phyloP scores from a whole-genome alignment of 2,797 vertebrate species.

The Poliocrania exsul region DNA sequence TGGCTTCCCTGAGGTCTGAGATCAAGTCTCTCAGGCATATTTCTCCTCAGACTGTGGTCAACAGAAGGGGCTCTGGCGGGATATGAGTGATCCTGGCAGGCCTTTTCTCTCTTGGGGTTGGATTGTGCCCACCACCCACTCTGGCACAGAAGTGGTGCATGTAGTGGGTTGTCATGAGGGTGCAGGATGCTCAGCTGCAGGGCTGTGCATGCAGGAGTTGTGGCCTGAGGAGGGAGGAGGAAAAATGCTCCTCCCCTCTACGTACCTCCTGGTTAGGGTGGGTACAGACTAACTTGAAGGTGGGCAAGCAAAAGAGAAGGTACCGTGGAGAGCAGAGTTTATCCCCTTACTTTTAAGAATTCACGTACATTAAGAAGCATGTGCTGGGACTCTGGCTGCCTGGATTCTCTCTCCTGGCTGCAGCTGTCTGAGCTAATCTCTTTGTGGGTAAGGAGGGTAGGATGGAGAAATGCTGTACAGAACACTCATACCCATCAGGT shows the following conservation, averaged over 20 bases:
- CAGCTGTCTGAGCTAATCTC: not conserved
- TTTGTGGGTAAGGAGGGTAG: too few species aligned
- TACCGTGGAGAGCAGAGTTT: not conserved
- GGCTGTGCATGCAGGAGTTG: not conserved
- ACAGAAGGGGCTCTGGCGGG: not conserved
- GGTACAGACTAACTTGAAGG: not conserved
- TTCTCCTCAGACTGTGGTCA: not conserved
- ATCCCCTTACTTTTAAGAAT: not conserved
- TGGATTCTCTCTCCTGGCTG: not conserved
- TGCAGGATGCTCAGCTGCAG: not conserved
- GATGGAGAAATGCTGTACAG: not conserved
- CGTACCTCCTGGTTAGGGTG: not conserved
- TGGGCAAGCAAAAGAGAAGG: not conserved
- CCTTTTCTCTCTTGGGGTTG: not conserved
- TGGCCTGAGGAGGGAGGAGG: not conserved
- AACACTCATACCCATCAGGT: not conserved
- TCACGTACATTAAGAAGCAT: not conserved
- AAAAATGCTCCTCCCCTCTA: not conserved
- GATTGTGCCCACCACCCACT: not conserved
- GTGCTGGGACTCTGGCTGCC: not conserved
- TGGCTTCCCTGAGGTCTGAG: not conserved
- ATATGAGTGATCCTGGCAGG: rapidly evolving
- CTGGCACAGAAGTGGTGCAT: not conserved
- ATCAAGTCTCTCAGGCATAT: not conserved
- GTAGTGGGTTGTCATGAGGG: rapidly evolving